Conservation (phyloP, 2,888 invertebrate species). For the Lasioglossum calceatum region DNA sequence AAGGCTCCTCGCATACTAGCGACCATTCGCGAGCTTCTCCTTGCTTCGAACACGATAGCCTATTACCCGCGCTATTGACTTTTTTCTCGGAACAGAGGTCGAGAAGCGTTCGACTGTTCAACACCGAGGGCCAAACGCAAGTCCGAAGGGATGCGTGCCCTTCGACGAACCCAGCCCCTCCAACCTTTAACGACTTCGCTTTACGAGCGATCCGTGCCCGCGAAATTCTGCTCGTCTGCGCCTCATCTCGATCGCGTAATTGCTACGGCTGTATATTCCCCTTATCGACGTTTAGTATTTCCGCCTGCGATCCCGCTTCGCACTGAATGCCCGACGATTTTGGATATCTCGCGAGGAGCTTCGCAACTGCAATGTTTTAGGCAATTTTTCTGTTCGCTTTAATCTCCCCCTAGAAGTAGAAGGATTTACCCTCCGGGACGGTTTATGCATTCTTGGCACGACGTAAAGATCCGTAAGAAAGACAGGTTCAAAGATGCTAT, state of each 20-base stretch:
- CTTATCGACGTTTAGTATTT: constrained; percentile 65
- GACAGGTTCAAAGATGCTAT: too few relatives aligned
- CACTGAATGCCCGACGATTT: background rate
- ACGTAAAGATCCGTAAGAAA: too few relatives aligned
- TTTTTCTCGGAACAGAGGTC: constrained; percentile 12
- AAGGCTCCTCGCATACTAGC: background rate
- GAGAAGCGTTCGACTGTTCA: background rate
- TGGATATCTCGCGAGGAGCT: background rate
- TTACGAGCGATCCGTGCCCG: constrained; percentile 74
- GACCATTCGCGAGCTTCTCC: background rate
- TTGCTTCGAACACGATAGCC: constrained; percentile 17
- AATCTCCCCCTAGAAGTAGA: background rate
- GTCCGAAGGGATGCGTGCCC: constrained; percentile 60
- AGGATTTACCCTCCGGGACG: background rate
- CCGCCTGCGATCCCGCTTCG: constrained; percentile 34
- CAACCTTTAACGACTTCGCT: constrained; percentile 75
- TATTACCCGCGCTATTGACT: constrained; percentile 33
- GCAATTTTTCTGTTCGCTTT: background rate
- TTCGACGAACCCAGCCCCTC: constrained; percentile 54
- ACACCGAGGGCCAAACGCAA: constrained; percentile 16
- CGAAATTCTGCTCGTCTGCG: constrained; percentile 66
- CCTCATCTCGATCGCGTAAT: constrained; percentile 59
- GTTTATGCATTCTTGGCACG: too few relatives aligned
- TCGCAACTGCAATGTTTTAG: background rate
- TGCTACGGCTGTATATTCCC: constrained; percentile 48